Base-by-base conservation (phyloP, 2,797 vertebrate species). In the Crax fasciolata region DNA sequence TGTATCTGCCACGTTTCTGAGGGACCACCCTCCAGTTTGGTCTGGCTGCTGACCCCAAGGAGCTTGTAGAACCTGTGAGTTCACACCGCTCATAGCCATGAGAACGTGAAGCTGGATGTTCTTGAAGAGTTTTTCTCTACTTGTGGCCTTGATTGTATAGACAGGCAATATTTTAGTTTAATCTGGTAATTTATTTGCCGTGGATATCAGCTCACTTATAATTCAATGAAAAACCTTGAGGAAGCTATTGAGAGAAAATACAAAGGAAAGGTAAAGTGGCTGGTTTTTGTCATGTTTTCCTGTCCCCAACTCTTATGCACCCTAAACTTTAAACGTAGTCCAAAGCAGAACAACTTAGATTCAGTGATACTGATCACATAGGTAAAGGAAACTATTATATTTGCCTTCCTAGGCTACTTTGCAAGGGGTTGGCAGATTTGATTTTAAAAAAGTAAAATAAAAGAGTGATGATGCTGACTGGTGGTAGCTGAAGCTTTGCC, bases 41-140 rank as follows among this genome's bases (percentile, higher is more conserved):
- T 71, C 44, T 63, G 67, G 19, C 24, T 71, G 27, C 48, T 70
- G 51, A 17, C 51, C 11, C 38, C 19, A 18, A 58, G 67, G 30
- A 77, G 9, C 59, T 32, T 43, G 16, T 30, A 65, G 35, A 25
- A 54, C 32, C 25, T 51, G 27, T 0, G 0, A 43, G 11, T 54
- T 82, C 46, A 9, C 19, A 17, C 49, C 11, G 9, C 10, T 74
- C 7, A 1, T n/a, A 55, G n/a, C n/a, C 67, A 46, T 16, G 20
- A 38, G 48, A 67, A 46, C 5, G 17, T 18, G 23, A 15, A 20
- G 28, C 10, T 63, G 23, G 13, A 3, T 67, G 3, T 62, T 77
- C 80, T 44, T 43, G 23, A 81, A 17, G 11, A 16, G 8, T 30
- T 16, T 11, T 72, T 28, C 38, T 25, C 75, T 10, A 8, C 0